Evolutionary conservation across 2,113 vertebrate genomes (phyloP).

Genomic region (Cepphus grylle): DNA sequence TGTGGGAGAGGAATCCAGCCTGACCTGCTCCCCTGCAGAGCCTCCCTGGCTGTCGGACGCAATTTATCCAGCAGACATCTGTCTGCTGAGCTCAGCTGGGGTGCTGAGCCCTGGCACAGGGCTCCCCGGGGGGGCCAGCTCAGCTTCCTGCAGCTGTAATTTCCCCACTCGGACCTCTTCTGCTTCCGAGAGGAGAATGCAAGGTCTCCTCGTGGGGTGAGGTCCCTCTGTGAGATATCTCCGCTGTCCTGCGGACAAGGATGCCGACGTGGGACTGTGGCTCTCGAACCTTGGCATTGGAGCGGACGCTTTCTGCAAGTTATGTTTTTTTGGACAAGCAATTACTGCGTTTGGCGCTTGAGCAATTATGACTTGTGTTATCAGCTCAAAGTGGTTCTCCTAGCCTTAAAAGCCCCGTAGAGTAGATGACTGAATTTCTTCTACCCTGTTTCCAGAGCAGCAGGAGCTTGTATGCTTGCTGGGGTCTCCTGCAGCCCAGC

Average conservation of each 20-base stretch:
- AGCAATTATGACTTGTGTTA: neutral
- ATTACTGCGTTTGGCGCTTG: neutral
- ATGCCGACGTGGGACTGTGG: fast-evolving
- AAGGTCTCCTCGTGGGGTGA: neutral
- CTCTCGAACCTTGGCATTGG: neutral
- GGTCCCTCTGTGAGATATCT: neutral
- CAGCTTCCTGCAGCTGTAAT: neutral
- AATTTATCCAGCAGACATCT: slow-evolving; percentile 55
- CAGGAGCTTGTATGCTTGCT: neutral
- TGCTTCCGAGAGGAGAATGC: fast-evolving
- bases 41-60: neutral
- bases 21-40: slow-evolving; percentile 18
- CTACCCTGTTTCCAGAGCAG: neutral
- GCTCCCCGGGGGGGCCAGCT: neutral
- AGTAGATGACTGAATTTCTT: neutral
- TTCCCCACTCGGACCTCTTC: neutral
- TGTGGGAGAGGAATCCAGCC: slow-evolving; percentile 61
- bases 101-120: neutral
- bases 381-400: neutral
- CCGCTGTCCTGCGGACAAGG: neutral
- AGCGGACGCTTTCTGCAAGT: neutral
- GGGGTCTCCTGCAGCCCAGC: neutral
- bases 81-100: neutral
- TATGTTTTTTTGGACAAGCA: neutral
- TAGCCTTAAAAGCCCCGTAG: neutral